Evolutionary conservation across 2,797 vertebrate species (phyloP), one percentile per base, ranked within the genome.

Genomic region (Oryzias dopingdopingensis): DNA sequence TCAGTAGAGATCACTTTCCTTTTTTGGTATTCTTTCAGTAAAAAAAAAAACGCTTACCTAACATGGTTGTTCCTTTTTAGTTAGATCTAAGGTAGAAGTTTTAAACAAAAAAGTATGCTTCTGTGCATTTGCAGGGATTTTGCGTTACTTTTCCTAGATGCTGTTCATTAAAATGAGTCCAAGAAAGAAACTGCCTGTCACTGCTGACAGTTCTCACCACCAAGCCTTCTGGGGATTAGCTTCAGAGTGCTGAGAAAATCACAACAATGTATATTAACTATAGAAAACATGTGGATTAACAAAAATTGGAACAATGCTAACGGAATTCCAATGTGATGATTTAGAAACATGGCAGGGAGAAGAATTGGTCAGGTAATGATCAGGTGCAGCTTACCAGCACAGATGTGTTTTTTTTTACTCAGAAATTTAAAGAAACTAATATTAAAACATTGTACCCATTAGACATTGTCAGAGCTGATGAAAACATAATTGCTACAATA

Each of bases 151-250:
- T 62, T 65, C 66, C 55, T 53, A 32, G 59, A 77, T 67, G 53
- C 41, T 14, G 42, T 75, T 62, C 59, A 72, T 81, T 79, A 69
- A 79, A 81, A 77, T 58, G 55, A 68, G 55, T 78, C 56, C 40
- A 60, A 40, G 55, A 73, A 56, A 76, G 59, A 65, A 72, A 56
- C 47, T 66, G 71, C 78, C 75, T 67, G 55, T 86, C 76, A 83
- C 71, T 52, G 14, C 47, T 82, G 81, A 84, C 80, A 75, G 72
- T 65, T 82, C 79, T 72, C 67, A 44, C 67, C 66, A 43, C 53
- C 77, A 60, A 47, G 59, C 65, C 76, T 63, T 60, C 40, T 60
- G 60, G 61, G 58, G 65, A 75, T 82, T 76, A 81, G 58, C 72
- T 83, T 55, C 59, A 53, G 49, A 66, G 59, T 49, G 18, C 53